These are phyloP conservation scores for Trachelus iudaicus DNA, from an alignment of 2,888 invertebrate species.

Conservation along the genomic window DNA sequence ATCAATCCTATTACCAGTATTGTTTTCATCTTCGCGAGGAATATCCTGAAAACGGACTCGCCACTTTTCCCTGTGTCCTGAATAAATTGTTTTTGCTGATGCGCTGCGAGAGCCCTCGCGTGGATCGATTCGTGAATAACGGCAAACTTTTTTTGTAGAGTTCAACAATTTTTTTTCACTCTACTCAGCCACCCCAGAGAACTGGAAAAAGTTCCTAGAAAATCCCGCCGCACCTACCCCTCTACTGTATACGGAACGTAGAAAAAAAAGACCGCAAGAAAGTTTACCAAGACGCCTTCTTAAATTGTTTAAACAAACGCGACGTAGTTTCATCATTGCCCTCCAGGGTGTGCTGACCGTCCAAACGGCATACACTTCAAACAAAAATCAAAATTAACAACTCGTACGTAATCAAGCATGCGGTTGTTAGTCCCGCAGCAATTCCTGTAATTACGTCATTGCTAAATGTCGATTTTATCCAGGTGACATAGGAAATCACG, in stretches of 20 bases:
- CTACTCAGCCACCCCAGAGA: background rate
- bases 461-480: background rate
- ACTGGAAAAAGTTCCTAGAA: background rate
- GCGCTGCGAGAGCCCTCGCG: background rate
- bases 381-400: background rate
- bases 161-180: background rate
- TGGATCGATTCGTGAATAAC: background rate
- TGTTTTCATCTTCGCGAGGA: background rate
- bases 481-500: background rate
- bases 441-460: background rate
- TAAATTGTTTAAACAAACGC: background rate
- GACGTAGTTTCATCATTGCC: background rate
- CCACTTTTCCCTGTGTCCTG: background rate
- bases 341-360: background rate
- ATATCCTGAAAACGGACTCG: background rate
- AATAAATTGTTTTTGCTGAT: background rate
- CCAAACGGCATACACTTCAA: background rate
- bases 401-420: background rate
- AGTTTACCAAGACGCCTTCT: background rate
- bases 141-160: background rate
- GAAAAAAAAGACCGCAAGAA: background rate
- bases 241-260: background rate
- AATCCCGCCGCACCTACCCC: background rate
- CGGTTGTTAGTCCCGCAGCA: background rate
- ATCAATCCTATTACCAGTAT: background rate